Conservation (phyloP, 2,113 vertebrate genomes). For the Odontophorus gujanensis region DNA sequence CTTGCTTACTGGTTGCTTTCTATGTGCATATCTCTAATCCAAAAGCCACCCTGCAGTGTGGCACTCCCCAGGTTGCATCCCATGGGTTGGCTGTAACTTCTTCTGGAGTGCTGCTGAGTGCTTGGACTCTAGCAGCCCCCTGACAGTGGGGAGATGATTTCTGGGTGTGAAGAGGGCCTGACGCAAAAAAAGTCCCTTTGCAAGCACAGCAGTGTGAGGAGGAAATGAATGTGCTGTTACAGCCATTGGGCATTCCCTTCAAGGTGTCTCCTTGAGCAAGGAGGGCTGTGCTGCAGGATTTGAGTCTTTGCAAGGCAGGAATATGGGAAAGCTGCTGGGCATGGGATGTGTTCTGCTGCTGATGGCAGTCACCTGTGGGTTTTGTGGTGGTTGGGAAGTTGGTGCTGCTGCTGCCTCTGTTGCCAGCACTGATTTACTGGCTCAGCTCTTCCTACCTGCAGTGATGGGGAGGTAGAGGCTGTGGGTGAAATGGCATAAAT, state of each 20-base stretch:
- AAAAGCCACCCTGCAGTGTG: not conserved
- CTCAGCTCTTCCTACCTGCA: not conserved
- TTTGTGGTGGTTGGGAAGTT: not conserved
- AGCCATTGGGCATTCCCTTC: accelerated
- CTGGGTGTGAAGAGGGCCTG: not conserved
- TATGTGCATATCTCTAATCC: accelerated
- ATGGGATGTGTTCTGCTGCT: not conserved
- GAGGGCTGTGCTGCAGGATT: not conserved
- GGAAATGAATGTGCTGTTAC: accelerated
- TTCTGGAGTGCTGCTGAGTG: accelerated
- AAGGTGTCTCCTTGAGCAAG: accelerated
- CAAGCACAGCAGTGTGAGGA: accelerated
- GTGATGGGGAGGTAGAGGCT: accelerated
- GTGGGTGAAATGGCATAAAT: accelerated
- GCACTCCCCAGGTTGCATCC: not conserved
- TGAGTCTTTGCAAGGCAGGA: accelerated
- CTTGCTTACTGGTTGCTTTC: not conserved
- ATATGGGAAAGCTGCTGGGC: not conserved
- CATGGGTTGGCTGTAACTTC: accelerated
- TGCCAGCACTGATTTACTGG: no score
- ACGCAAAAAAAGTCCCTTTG: not conserved
- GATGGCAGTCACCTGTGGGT: accelerated
- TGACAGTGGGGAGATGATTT: accelerated
- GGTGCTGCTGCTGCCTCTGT: not conserved
- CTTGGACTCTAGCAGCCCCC: not conserved